A percentile compares a stretch with the other conserved stretches of the same genome.
These are phyloP conservation scores for Archaeoteleia sp. DNA, from an alignment of 2,888 invertebrate genomes.

Conservation along the genomic window DNA sequence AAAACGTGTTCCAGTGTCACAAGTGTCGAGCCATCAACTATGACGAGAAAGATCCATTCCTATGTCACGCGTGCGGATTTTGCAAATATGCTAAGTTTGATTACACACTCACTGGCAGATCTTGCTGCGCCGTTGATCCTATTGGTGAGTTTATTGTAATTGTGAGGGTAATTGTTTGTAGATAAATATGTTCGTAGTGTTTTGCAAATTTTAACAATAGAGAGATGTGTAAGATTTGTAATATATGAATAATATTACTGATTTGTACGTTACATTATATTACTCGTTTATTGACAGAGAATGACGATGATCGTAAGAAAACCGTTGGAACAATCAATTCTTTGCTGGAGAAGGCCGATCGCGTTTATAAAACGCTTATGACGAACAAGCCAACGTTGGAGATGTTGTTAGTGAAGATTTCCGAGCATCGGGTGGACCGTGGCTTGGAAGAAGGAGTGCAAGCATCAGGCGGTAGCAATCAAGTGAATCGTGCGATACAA, in stretches of 20 bases:
- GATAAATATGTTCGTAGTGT: too few relatives aligned
- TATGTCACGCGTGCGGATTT: slow-evolving; percentile 99
- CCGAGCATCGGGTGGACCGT: slow-evolving; percentile 88
- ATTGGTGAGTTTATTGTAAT: slow-evolving; percentile 82
- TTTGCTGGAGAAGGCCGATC: slow-evolving; percentile 94
- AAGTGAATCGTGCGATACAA: slow-evolving; percentile 95
- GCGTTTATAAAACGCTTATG: slow-evolving; percentile 93
- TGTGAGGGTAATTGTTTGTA: too few relatives aligned
- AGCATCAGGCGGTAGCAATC: slow-evolving; percentile 76
- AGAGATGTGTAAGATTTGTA: too few relatives aligned
- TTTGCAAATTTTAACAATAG: too few relatives aligned
- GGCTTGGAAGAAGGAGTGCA: slow-evolving; percentile 76
- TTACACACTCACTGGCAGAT: slow-evolving; percentile 91
- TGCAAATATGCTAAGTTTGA: slow-evolving; percentile 99
- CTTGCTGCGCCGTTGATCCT: slow-evolving; percentile 97
- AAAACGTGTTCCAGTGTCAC: slow-evolving; percentile 99
- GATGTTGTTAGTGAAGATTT: slow-evolving; percentile 88
- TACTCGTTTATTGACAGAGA: slow-evolving; percentile 79
- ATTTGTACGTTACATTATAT: too few relatives aligned
- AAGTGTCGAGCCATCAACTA: slow-evolving; percentile 99
- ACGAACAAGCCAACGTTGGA: slow-evolving; percentile 93
- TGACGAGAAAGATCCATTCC: slow-evolving; percentile 98
- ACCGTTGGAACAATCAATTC: slow-evolving; percentile 94
- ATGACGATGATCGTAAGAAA: slow-evolving; percentile 96
- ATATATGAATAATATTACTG: too few relatives aligned